Base-by-base conservation (phyloP, 2,888 invertebrate species). In the Drosophila neonasuta region DNA sequence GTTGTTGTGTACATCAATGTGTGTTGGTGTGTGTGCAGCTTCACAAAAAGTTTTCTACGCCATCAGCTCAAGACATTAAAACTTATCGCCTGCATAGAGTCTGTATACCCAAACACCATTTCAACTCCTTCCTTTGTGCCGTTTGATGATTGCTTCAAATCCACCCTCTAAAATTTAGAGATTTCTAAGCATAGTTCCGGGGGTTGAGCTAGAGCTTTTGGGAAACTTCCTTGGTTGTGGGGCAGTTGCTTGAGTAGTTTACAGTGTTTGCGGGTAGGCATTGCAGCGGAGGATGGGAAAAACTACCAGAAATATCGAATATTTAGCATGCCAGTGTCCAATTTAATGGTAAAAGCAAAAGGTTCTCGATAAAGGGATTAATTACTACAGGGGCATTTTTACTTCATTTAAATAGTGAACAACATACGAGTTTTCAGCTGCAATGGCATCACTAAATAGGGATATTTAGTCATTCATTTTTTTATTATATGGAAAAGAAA, bases 21-120 rank as follows among this genome's bases (percentile, higher is more conserved):
- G 41, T 49, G 50, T 49, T 24, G 6, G 52, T 44, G 41, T 52
- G 60, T 61, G 39, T 59, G 10, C 66, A 74, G 79, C 74, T 80
- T 65, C 44, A 78, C 68, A 67, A 77, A 85, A 83, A 87, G 66
- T 86, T 83, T 84, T 80, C 87, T 86, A 85, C 83, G 83, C 84
- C 86, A 84, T 84, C 87, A 86, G 86, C 83, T 86, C 81, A 84
- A 84, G 84, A 84, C 84, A 84, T 87, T 80, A 87, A 84, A 84
- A 86, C 87, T 86, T 84, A 87, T 83, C 84, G 86, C 80, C 84
- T 67, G 78, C 73, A 65, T 61, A 62, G 57, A 66, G 39, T 45
- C 45, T 36, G 30, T 9, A 13, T 46, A 46, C 45, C 29, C 57
- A 44, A 42, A 42, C 60, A 60, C 48, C 46, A 46, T 45, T 59